Evolutionary conservation across 2,888 invertebrate genomes (phyloP).

Genomic region (Griposia aprilina): DNA sequence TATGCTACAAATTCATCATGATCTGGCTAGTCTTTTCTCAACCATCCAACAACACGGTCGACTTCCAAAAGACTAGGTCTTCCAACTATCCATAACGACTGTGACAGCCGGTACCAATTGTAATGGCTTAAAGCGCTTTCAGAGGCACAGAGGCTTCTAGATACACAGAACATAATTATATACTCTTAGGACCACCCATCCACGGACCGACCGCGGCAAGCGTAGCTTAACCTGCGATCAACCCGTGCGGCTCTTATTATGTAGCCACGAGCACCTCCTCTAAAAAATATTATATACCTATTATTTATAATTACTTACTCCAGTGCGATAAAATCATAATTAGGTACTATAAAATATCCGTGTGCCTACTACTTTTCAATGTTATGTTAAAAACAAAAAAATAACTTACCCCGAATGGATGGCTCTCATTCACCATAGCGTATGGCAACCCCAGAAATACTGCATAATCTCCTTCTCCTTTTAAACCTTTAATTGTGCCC

Average conservation of each 20-base stretch:
- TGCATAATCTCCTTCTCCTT: conserved; percentile 32
- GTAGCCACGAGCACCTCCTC: no score
- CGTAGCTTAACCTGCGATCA: not conserved
- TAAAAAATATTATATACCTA: no score
- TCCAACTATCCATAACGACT: no score
- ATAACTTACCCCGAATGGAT: conserved; percentile 52
- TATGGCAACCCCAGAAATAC: conserved; percentile 56
- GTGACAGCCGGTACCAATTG: no score
- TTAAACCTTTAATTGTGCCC: conserved; percentile 38
- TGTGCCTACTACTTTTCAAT: not conserved
- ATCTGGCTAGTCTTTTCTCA: no score
- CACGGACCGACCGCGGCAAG: not conserved
- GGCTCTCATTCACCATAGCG: conserved; percentile 51
- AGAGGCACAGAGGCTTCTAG: no score
- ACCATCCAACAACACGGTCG: no score
- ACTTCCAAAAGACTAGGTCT: no score
- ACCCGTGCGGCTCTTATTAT: not conserved
- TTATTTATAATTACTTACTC: not conserved
- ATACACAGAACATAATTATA: no score
- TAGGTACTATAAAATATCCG: not conserved
- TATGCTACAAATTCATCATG: no score
- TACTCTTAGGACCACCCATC: not conserved
- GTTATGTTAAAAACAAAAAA: not conserved
- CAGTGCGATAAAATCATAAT: no score
- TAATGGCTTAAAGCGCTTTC: no score